Conservation (phyloP, 2,888 invertebrate genomes). For the Drosophila prostipennis region DNA sequence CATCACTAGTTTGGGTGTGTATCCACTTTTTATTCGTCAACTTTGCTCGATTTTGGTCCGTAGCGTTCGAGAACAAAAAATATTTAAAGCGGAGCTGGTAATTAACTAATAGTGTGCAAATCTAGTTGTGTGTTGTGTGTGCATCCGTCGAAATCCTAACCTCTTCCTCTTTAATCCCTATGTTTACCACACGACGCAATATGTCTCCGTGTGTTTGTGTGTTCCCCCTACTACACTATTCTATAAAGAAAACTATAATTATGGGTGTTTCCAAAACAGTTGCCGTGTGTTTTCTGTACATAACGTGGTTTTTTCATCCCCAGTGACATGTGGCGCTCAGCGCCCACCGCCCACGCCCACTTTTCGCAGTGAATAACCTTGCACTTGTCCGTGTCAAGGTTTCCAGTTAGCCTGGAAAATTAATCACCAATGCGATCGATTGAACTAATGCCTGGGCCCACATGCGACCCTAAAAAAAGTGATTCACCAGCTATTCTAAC, state of each 20-base stretch:
- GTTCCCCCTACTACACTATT: constrained; percentile 3
- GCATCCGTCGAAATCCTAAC: constrained; percentile 44
- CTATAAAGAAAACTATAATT: constrained; percentile 12
- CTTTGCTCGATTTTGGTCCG: constrained; percentile 25
- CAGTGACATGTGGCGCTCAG: constrained; percentile 1
- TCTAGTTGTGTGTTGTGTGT: constrained; percentile 73
- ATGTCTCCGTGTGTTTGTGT: constrained; percentile 12
- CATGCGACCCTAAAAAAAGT: constrained; percentile 15
- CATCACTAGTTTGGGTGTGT: constrained; percentile 65
- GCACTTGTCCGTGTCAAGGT: constrained; percentile 45
- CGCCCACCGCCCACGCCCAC: background rate
- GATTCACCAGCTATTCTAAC: constrained; percentile 25
- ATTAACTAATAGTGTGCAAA: constrained; percentile 35
- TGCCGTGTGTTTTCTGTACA: constrained; percentile 2
- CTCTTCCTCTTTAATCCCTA: background rate
- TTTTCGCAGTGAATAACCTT: constrained; percentile 11
- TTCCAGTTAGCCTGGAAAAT: constrained; percentile 38
- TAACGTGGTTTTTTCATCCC: constrained; percentile 1
- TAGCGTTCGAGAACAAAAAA: constrained; percentile 33
- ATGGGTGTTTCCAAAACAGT: constrained; percentile 34
- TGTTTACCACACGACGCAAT: constrained; percentile 2
- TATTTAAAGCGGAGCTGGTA: constrained; percentile 52
- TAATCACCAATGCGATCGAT: constrained; percentile 61
- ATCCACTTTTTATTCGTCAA: constrained; percentile 58
- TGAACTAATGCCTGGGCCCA: constrained; percentile 21